Percentiles rank a stretch among this genome's conserved stretches.
phyloP scores from a whole-genome alignment of 2,797 vertebrate species.

The Sparus aurata region DNA sequence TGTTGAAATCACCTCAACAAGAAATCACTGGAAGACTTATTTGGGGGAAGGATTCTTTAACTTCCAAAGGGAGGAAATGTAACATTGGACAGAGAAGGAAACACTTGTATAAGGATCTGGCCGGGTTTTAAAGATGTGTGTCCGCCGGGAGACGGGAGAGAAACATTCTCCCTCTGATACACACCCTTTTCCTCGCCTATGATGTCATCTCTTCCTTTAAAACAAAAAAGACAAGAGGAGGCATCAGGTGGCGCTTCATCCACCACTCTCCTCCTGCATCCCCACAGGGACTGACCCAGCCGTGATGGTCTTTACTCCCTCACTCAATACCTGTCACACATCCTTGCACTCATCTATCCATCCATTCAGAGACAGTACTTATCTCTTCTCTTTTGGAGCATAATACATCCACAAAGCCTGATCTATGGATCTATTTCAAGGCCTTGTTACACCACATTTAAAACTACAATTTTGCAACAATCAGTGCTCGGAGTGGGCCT shows the following conservation, averaged over 20 bases:
- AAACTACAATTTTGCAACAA: neutral
- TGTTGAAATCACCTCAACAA: conserved; percentile 29
- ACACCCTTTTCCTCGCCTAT: conserved; percentile 28
- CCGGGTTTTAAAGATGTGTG: conserved; percentile 13
- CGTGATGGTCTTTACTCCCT: conserved; percentile 38
- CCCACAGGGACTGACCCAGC: conserved; percentile 63
- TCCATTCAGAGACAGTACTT: conserved; percentile 34
- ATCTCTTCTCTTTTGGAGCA: conserved; percentile 41
- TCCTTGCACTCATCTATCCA: conserved; percentile 39
- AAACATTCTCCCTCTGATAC: conserved; percentile 17
- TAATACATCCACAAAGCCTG: conserved; percentile 6
- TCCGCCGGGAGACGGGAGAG: conserved; percentile 26
- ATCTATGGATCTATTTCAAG: conserved; percentile 5
- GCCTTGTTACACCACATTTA: neutral
- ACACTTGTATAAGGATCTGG: conserved; percentile 1
- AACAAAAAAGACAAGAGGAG: conserved; percentile 50
- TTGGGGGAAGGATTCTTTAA: conserved; percentile 7
- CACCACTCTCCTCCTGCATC: neutral
- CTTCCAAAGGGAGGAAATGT: conserved; percentile 17
- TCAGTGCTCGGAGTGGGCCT: too few relatives aligned
- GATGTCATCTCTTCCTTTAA: conserved; percentile 55
- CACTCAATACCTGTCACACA: conserved; percentile 71
- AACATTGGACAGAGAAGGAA: conserved; percentile 24
- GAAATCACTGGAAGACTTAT: conserved; percentile 1
- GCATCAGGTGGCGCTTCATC: conserved; percentile 71